phyloP scores from a whole-genome alignment of 2,797 vertebrate genomes.

The Merluccius polli region DNA sequence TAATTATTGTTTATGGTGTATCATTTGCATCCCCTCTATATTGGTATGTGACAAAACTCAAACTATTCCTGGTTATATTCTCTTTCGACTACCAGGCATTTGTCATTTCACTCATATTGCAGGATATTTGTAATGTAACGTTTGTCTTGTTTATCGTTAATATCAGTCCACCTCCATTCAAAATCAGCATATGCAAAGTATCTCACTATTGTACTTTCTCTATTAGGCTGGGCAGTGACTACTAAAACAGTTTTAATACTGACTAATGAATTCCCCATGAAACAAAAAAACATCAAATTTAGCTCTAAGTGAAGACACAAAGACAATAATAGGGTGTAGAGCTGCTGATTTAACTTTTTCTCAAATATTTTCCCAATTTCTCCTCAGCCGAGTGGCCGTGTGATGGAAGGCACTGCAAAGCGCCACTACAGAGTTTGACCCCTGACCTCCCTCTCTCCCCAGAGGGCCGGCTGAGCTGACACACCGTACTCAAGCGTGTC shows the following conservation, averaged over 20 bases:
- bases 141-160: background rate
- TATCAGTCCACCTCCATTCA: background rate
- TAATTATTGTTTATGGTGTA: background rate
- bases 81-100: background rate
- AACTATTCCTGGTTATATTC: background rate
- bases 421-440: slow-evolving; percentile 53
- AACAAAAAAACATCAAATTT: background rate
- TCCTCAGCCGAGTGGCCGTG: slow-evolving; percentile 33
- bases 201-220: background rate
- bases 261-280: background rate
- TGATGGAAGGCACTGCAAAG: slow-evolving; percentile 36
- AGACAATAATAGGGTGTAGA: background rate
- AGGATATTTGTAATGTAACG: background rate
- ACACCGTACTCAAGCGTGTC: slow-evolving; percentile 63
- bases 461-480: slow-evolving; percentile 54
- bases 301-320: background rate
- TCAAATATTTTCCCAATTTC: slow-evolving; percentile 19
- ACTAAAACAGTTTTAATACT: background rate
- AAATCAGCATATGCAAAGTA: background rate
- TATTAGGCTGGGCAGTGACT: background rate
- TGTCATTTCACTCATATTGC: background rate
- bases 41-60: background rate
- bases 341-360: background rate
- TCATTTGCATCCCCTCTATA: background rate
- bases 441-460: slow-evolving; percentile 40